Percentiles rank a stretch among this genome's conserved stretches.
Conservation (phyloP, 2,113 vertebrate species). For the Xenopus laevis region DNA sequence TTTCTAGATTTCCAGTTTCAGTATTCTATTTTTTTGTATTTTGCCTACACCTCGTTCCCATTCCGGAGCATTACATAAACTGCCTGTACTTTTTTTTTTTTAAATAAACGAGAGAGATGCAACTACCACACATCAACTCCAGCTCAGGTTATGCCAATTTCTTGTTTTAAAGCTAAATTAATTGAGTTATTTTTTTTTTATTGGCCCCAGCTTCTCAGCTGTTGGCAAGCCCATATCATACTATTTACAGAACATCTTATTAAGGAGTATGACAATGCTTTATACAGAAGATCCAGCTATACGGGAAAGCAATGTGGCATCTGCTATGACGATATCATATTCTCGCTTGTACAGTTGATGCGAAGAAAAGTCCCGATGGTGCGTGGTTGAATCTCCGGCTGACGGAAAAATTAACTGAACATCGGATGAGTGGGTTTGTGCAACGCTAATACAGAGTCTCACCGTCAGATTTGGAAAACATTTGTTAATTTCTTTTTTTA, state of each 20-base stretch:
- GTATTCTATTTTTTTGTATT: neutral
- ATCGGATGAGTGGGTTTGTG: conserved; percentile 42
- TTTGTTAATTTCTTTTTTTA: conserved; percentile 20
- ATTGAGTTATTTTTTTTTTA: conserved; percentile 23
- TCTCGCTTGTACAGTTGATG: conserved; percentile 21
- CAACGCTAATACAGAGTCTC: conserved; percentile 26
- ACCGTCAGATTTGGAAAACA: conserved; percentile 27
- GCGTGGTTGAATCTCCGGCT: conserved; percentile 42
- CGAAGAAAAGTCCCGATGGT: conserved; percentile 42
- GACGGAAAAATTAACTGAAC: conserved; percentile 42
- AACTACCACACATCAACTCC: conserved; percentile 30
- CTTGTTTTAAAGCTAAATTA: conserved; percentile 34
- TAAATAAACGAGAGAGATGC: conserved; percentile 34
- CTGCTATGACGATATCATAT: conserved; percentile 29
- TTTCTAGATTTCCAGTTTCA: too few species aligned
- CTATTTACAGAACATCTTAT: conserved; percentile 43
- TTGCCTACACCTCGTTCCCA: neutral
- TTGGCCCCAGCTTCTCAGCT: conserved; percentile 31
- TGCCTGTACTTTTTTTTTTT: conserved; percentile 23
- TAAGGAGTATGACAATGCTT: conserved; percentile 34
- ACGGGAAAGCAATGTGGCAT: conserved; percentile 36
- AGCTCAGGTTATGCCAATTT: conserved; percentile 40
- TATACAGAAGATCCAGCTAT: conserved; percentile 31
- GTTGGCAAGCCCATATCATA: conserved; percentile 36
- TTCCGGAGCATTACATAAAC: conserved; percentile 14